Evolutionary conservation across 2,888 invertebrate species (phyloP).

Genomic region (Orchestes rusci): DNA sequence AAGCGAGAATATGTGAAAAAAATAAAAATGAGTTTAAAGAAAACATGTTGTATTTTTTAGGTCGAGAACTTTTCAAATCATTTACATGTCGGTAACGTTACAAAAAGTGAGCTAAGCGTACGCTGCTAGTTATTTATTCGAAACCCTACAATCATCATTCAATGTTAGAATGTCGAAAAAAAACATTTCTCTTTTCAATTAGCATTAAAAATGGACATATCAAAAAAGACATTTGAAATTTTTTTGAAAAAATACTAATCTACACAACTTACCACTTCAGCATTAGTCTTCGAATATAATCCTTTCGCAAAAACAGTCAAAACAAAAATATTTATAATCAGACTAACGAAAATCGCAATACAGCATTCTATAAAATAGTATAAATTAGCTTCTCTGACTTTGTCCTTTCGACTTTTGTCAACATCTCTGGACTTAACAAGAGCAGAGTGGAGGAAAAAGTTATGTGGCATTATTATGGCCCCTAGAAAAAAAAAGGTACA

Average conservation of each 20-base stretch:
- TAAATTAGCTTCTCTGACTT: slow-evolving; percentile 75
- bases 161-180: too few species aligned
- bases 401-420: slow-evolving; percentile 61
- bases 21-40: too few species aligned
- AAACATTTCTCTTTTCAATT: too few species aligned
- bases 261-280: slow-evolving; percentile 53
- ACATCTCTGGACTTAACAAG: slow-evolving; percentile 81
- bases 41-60: too few species aligned
- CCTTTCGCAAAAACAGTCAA: slow-evolving; percentile 83
- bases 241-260: slow-evolving; percentile 2
- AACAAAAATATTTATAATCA: slow-evolving; percentile 83
- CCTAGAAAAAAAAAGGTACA: slow-evolving; percentile 30
- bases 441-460: slow-evolving; percentile 86
- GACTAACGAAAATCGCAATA: slow-evolving; percentile 74
- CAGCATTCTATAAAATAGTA: slow-evolving; percentile 76
- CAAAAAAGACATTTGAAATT: not conserved
- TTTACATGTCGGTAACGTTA: too few species aligned
- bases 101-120: too few species aligned
- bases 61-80: too few species aligned
- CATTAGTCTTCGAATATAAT: slow-evolving; percentile 63
- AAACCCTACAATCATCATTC: too few species aligned
- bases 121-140: too few species aligned
- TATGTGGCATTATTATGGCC: slow-evolving; percentile 87
- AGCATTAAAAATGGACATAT: not conserved
- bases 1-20: too few species aligned